phyloP scores from a whole-genome alignment of 2,113 vertebrate species.

The Syngnathoides biaculeatus region DNA sequence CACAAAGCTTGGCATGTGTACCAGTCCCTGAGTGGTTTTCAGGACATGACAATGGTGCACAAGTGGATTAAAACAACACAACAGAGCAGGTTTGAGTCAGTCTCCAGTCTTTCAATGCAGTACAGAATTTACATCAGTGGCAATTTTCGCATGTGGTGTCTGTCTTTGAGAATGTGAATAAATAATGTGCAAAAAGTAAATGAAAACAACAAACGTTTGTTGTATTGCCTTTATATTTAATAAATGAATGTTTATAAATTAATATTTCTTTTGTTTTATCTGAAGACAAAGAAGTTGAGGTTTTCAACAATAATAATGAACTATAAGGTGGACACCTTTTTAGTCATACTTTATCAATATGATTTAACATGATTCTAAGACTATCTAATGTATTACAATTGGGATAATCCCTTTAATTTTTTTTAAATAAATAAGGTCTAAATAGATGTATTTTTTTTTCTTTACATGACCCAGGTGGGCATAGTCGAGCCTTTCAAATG shows the following conservation, averaged over 20 bases:
- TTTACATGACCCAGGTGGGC: constrained; percentile 9
- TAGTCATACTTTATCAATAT: background rate
- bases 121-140: constrained; percentile 12
- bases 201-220: constrained; percentile 10
- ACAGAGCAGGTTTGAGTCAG: constrained; percentile 29
- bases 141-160: background rate
- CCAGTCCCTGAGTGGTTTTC: background rate
- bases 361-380: constrained; percentile 3
- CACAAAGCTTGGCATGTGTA: background rate
- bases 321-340: background rate
- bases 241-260: background rate
- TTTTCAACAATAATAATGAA: background rate
- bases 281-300: background rate
- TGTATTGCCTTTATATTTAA: constrained; percentile 31
- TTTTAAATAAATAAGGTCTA: constrained; percentile 5
- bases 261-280: background rate
- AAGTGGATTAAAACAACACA: constrained; percentile 16
- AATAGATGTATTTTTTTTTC: constrained; percentile 3
- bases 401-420: background rate
- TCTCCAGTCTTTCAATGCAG: constrained; percentile 26
- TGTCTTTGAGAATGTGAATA: constrained; percentile 29
- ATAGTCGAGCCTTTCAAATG: constrained; percentile 13
- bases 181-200: constrained; percentile 45
- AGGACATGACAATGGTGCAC: background rate
- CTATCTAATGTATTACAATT: background rate